Percentiles rank a stretch among this genome's conserved stretches.
phyloP scores from a whole-genome alignment of 2,797 vertebrate genomes.

The Spea hammondii region DNA sequence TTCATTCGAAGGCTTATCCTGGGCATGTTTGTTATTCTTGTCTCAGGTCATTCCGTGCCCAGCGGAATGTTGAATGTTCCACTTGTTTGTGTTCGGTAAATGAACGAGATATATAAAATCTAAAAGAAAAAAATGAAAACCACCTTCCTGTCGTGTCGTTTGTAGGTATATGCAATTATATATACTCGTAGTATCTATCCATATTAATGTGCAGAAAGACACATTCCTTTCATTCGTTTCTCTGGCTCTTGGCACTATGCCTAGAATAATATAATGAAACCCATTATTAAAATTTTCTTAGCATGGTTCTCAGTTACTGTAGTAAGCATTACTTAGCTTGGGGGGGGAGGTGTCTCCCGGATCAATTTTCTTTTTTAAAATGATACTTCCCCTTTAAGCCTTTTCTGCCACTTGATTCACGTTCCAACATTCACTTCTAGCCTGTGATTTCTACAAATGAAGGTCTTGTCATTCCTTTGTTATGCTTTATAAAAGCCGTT shows the following conservation, averaged over 20 bases:
- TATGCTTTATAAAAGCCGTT: background rate
- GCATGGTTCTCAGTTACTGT: background rate
- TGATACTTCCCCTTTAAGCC: conserved; percentile 4
- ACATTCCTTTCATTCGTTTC: no score
- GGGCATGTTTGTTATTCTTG: no score
- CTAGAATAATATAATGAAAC: background rate
- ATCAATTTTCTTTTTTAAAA: background rate
- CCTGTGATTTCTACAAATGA: background rate
- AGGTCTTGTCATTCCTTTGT: background rate
- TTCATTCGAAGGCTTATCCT: no score
- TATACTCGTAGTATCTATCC: no score
- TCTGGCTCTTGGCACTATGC: background rate
- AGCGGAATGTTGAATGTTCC: no score
- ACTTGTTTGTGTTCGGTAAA: no score
- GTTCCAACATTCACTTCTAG: background rate
- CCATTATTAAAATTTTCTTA: background rate
- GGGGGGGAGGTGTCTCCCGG: background rate
- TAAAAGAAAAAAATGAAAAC: no score
- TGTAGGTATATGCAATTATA: no score
- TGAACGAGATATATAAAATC: no score
- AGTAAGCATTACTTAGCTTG: background rate
- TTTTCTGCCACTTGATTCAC: background rate
- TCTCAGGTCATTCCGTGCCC: no score
- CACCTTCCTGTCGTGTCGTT: no score
- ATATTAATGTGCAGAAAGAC: no score